Conservation (phyloP, 2,888 invertebrate genomes). For the Pseudococcus jackbeardsleyi region DNA sequence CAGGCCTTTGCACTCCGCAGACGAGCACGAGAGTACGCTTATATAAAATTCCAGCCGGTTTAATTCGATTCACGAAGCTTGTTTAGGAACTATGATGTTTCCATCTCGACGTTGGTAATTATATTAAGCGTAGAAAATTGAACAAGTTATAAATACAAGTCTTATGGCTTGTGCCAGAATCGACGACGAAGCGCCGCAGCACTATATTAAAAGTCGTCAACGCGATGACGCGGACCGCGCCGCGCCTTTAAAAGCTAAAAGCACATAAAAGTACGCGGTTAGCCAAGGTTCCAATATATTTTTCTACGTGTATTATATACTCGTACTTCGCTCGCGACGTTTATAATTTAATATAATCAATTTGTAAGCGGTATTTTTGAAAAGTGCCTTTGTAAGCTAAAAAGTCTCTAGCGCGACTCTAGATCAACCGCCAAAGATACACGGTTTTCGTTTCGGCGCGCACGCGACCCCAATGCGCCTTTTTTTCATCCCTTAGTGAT, state of each 20-base stretch:
- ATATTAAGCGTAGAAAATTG: not conserved
- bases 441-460: not conserved
- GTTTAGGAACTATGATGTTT: not conserved
- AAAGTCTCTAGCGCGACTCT: not conserved
- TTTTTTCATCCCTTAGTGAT: not conserved
- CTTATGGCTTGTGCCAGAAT: not conserved
- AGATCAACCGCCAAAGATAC: not conserved
- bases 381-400: conserved; percentile 23
- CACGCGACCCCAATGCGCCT: not conserved
- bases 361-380: conserved; percentile 22
- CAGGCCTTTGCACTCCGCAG: not conserved
- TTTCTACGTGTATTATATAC: not conserved
- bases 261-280: not conserved
- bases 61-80: no score
- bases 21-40: not conserved
- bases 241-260: not conserved
- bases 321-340: not conserved
- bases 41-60: no score
- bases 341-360: conserved; percentile 29
- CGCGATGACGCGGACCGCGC: not conserved
- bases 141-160: not conserved
- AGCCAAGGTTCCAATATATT: not conserved
- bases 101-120: not conserved
- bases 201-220: not conserved
- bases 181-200: no score